Evolutionary conservation across 2,888 invertebrate species (phyloP), one percentile per base, ranked within the genome.

Genomic region (Rhyacophila evoluta): DNA sequence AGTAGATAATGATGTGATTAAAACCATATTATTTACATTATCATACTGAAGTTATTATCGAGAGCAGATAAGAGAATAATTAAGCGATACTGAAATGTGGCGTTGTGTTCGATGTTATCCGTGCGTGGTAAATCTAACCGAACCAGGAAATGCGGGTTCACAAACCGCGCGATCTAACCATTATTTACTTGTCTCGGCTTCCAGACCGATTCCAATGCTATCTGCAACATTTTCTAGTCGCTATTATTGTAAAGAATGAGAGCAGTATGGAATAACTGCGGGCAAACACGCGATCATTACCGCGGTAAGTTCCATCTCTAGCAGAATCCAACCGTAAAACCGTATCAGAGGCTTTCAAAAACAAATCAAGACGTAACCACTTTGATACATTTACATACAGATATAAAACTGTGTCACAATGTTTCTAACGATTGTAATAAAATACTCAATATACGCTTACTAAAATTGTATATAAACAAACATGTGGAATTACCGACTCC

Each of bases 221-320:
- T 69, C 33, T 69, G 33, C 28, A 73, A 27, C 38, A 37, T 73
- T 27, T 38, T 73, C 41, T 39, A 28, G 73, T 39, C 29, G 27
- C 39, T 39, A 73, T 55, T 55, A 55, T 55, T 55, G 55, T 19
- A 19, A 38, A 39, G 38, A 73, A 69, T 69, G 69, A 69, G 69
- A 69, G 29, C 72, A 36, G 36, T 27, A 36, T 72, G 36, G 41
- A 19, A 73, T 25, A 29, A 69, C 69, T 69, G 69, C 69, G 69
- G 28, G 12, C n/a, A 73, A 38, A 41, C 73, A 73, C 73, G 73
- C 73, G 73, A 73, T 39, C 73, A 73, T 38, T 71, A 71, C 71
- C 10, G n/a, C 71, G 33, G 71, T 71, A 2, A 29, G 38, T 25
- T 37, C 11, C 71, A 71, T 71, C 28, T 71, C 38, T 71, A 25